Evolutionary conservation across 2,888 invertebrate genomes (phyloP), one percentile per base, ranked within the genome.

Genomic region (Trilocha varians): DNA sequence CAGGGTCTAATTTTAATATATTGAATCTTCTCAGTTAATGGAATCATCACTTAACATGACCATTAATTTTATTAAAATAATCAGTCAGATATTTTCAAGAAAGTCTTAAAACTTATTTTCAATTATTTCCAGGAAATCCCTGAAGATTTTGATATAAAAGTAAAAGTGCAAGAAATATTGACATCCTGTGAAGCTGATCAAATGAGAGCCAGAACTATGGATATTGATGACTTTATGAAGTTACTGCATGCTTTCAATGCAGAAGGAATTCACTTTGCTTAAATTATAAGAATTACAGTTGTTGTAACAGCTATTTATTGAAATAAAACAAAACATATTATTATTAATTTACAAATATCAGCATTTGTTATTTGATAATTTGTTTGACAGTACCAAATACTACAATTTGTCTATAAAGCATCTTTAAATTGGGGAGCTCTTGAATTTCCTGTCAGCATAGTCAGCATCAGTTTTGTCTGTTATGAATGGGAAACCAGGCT

Each of bases 211-310:
- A 87, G 99, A 59, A 92, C 91, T 4, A 96, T 99, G 98, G 97
- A 98, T 66, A 92, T 95, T 53, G 98, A 99, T 84, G 98, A 99
- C 70, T 99, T 99, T 69, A 92, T 98, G 83, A 88, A 88, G 50
- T 79, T 98, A 43, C 79, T 98, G 59, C 90, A 94, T 74, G 92
- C 91, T 32, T 98, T 98, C 71, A 99, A 99, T 78, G 88, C 89
- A 41, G 93, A 93, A 74, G 98, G 97, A 62, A 93, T 99, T 70
- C 98, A 99, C 87, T 99, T 99, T 85, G 89, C 93, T 47, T 93
- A 72, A 60, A 45, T 48, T 43, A 39, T 14, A 39, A 32, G 32
- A 32, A 34, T 46, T 41, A 40, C 39, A 36, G 38, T 48, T 41
- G 40, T 34, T 16, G 35, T 4, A 34, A 32, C 44, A 35, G 43